These are phyloP conservation scores for Virgularia gustaviana DNA, from an alignment of 92 coral and sea anemone species.

Conservation along the genomic window DNA sequence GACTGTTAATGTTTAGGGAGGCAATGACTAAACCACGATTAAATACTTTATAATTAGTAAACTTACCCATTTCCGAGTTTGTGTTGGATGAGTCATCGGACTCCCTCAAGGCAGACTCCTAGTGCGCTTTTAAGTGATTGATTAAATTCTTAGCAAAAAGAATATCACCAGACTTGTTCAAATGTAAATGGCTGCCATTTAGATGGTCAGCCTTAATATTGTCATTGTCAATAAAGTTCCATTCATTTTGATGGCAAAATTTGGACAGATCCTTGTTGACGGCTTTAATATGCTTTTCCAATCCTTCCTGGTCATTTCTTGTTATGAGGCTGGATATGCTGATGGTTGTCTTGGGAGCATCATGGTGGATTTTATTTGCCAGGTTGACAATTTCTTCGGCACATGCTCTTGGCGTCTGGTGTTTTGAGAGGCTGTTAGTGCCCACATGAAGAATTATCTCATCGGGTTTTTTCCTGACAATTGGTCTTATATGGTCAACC, in stretches of 20 bases:
- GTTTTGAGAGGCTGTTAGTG: constrained; percentile 51
- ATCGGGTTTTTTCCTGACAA: constrained; percentile 47
- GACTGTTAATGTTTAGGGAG: constrained; percentile 42
- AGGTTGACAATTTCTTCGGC: constrained; percentile 49
- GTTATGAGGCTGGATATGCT: constrained; percentile 43
- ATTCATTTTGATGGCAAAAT: constrained; percentile 39
- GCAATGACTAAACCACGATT: constrained; percentile 40
- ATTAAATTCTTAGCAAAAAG: no score
- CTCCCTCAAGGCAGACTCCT: no score
- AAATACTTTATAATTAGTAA: background rate
- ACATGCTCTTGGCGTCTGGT: constrained; percentile 43
- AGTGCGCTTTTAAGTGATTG: no score
- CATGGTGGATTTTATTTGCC: constrained; percentile 29
- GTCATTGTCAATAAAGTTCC: constrained; percentile 44
- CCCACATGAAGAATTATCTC: constrained; percentile 49
- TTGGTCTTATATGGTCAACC: constrained; percentile 53
- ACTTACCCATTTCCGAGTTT: no score
- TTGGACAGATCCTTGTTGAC: constrained; percentile 41
- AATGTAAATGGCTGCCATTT: constrained; percentile 55
- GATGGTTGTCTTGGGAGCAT: constrained; percentile 29
- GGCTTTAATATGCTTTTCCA: constrained; percentile 22
- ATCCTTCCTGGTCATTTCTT: constrained; percentile 49
- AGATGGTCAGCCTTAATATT: constrained; percentile 45
- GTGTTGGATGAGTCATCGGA: no score
- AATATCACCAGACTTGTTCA: no score